Conservation (phyloP, 2,888 invertebrate genomes). For the Macrophya alboannulata region DNA sequence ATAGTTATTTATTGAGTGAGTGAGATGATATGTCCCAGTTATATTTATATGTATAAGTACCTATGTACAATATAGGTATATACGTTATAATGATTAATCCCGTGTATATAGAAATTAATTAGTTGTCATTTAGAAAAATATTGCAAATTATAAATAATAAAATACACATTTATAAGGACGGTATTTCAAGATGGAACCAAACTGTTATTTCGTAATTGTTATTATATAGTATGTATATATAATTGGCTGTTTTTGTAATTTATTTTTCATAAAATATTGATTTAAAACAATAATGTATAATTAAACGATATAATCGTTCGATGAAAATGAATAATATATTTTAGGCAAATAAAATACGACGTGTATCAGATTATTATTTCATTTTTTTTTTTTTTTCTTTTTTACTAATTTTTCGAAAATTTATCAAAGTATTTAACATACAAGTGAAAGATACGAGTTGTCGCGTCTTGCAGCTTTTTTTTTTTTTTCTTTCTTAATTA, state of each 20-base stretch:
- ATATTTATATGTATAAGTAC: no score
- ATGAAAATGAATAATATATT: not conserved
- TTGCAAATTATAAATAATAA: slow-evolving; percentile 26
- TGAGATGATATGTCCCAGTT: not conserved
- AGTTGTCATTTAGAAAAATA: slow-evolving; percentile 19
- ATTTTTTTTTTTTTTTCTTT: no score
- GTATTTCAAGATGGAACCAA: slow-evolving; percentile 35
- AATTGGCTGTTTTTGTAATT: slow-evolving; percentile 17
- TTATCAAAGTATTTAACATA: not conserved
- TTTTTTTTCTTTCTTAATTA: not conserved
- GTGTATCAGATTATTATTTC: no score
- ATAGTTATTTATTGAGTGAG: not conserved
- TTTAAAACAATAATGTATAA: no score
- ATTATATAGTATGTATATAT: not conserved
- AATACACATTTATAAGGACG: slow-evolving; percentile 16
- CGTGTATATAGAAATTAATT: not conserved
- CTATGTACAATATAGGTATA: no score
- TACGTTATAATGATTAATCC: not conserved
- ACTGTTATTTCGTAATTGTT: not conserved
- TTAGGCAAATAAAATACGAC: not conserved
- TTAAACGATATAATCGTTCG: no score
- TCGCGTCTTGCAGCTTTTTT: slow-evolving; percentile 17
- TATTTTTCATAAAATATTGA: not conserved
- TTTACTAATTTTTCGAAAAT: not conserved
- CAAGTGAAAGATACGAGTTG: slow-evolving; percentile 13